Conservation (phyloP, 2,113 vertebrate genomes). For the Brachyhypopomus occidentalis region DNA sequence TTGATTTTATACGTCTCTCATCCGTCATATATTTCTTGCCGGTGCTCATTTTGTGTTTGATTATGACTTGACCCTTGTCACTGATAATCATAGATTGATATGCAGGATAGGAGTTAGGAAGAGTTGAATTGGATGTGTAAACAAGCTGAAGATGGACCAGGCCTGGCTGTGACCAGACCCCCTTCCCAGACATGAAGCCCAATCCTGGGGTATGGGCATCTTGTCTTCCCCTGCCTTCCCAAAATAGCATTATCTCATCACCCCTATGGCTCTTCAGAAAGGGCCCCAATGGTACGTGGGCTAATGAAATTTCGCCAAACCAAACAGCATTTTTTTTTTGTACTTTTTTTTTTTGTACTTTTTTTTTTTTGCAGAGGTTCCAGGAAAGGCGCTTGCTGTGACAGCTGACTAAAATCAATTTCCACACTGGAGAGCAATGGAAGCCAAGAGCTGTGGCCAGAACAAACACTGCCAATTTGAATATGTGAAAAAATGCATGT, state of each 20-base stretch:
- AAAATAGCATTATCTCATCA: constrained; percentile 53
- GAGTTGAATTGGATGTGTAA: constrained; percentile 45
- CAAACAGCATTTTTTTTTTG: constrained; percentile 46
- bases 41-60: constrained; percentile 46
- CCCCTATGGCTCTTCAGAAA: constrained; percentile 41
- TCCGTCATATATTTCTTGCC: constrained; percentile 42
- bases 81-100: constrained; percentile 53
- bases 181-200: constrained; percentile 24
- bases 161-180: constrained; percentile 34
- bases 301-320: constrained; percentile 64
- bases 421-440: constrained; percentile 60
- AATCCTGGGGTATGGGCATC: constrained; percentile 20
- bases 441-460: constrained; percentile 59
- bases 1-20: constrained; percentile 51
- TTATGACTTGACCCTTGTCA: constrained; percentile 48
- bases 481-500: constrained; percentile 61
- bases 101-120: constrained; percentile 18
- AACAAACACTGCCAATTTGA: constrained; percentile 63
- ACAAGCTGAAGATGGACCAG: constrained; percentile 45
- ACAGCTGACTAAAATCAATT: constrained; percentile 69
- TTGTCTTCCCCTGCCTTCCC: constrained; percentile 35
- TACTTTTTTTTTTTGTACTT: constrained; percentile 50
- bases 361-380: constrained; percentile 62
- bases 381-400: constrained; percentile 61
- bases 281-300: constrained; percentile 45